phyloP scores from a whole-genome alignment of 2,113 vertebrate genomes.

The Martes martes region DNA sequence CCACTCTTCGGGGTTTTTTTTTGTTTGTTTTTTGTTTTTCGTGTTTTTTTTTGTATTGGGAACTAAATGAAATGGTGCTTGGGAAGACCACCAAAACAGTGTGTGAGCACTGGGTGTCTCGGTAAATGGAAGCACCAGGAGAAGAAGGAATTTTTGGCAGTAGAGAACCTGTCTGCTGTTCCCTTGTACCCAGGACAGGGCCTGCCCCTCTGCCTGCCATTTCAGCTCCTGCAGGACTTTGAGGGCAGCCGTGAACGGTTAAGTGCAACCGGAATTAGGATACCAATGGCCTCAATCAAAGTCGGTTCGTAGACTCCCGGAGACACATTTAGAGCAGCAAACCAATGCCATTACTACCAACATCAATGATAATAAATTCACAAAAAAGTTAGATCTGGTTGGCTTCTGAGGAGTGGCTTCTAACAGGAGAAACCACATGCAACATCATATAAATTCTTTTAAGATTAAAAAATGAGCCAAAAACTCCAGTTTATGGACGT shows the following conservation, averaged over 20 bases:
- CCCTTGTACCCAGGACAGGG: background rate
- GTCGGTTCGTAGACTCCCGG: background rate
- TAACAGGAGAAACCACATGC: background rate
- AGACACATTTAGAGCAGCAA: background rate
- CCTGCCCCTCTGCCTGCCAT: background rate
- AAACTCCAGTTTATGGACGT: background rate
- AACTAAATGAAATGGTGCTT: background rate
- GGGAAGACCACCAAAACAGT: background rate
- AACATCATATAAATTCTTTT: background rate
- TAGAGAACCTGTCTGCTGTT: background rate
- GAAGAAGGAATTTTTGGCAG: background rate
- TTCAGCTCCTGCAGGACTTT: background rate
- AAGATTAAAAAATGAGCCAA: constrained; percentile 7
- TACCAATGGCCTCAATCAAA: background rate
- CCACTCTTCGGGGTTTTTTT: background rate
- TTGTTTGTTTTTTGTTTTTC: background rate
- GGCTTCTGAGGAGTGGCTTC: background rate
- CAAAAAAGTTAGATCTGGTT: background rate
- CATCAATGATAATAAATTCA: background rate
- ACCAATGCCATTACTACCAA: background rate
- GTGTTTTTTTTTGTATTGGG: background rate
- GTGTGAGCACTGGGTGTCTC: background rate
- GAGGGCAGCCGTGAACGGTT: background rate
- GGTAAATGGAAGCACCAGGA: background rate
- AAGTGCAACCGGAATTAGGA: background rate